Conservation (phyloP, 2,888 invertebrate genomes). For the Drosophila mercatorum region DNA sequence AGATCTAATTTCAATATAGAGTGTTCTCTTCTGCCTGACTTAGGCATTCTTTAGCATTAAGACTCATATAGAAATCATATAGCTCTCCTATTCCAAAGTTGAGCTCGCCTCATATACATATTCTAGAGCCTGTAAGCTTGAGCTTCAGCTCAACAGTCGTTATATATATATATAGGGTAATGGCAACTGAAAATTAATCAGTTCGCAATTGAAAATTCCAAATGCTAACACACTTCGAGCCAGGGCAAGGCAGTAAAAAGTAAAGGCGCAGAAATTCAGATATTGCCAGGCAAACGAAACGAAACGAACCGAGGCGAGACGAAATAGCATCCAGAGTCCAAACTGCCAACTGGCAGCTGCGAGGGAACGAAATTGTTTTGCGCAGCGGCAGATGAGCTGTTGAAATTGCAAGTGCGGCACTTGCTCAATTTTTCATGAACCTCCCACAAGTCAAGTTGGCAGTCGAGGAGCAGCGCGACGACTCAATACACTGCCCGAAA, state of each 20-base stretch:
- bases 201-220: constrained; percentile 40
- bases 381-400: constrained; percentile 77
- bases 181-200: constrained; percentile 50
- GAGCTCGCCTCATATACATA: neutral
- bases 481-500: constrained; percentile 22
- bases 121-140: neutral
- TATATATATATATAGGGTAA: neutral
- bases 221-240: constrained; percentile 7
- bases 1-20: neutral
- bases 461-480: constrained; percentile 16
- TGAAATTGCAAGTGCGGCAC: constrained; percentile 78
- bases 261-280: constrained; percentile 4
- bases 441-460: constrained; percentile 63
- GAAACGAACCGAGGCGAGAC: neutral
- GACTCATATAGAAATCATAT: too few relatives aligned
- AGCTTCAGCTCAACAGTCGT: too few relatives aligned
- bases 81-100: neutral
- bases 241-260: constrained; percentile 10
- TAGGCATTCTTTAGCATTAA: neutral
- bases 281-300: neutral
- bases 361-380: constrained; percentile 63
- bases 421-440: constrained; percentile 77
- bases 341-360: constrained; percentile 49
- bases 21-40: neutral
- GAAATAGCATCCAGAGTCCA: neutral